A percentile compares a stretch with the other conserved stretches of the same genome.
Conservation (phyloP, 2,797 vertebrate species). For the Onychomys leucogaster region DNA sequence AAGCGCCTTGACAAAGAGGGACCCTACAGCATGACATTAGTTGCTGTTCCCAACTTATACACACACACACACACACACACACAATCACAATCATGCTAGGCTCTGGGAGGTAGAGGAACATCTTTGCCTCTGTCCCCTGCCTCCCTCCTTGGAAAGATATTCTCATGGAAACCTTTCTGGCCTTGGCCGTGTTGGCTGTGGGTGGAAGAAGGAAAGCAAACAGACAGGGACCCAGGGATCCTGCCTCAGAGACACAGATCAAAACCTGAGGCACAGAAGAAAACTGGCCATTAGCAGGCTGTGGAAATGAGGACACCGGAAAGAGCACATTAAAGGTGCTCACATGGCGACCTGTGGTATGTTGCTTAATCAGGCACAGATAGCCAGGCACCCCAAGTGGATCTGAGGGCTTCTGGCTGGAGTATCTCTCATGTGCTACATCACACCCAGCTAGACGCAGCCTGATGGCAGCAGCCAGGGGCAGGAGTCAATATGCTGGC, state of each 20-base stretch:
- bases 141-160: not conserved
- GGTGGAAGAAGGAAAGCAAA: not conserved
- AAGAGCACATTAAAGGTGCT: not conserved
- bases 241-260: not conserved
- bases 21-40: too few species aligned
- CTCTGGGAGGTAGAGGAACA: too few species aligned
- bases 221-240: too few species aligned
- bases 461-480: not conserved
- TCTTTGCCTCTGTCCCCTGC: not conserved
- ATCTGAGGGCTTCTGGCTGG: not conserved
- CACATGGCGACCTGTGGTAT: not conserved
- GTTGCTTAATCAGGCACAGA: conserved; percentile 29
- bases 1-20: not conserved
- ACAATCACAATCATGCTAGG: not conserved
- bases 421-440: not conserved
- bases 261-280: not conserved
- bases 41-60: too few species aligned
- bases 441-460: not conserved
- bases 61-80: too few species aligned
- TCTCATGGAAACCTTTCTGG: not conserved
- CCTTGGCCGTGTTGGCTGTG: too few species aligned
- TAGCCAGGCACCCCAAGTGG: not conserved
- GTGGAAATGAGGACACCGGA: conserved; percentile 2
- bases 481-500: not conserved
- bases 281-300: not conserved